Evolutionary conservation across 1,140 invertebrate genomes (phyloP).

Genomic region (Drosophila grimshawi): DNA sequence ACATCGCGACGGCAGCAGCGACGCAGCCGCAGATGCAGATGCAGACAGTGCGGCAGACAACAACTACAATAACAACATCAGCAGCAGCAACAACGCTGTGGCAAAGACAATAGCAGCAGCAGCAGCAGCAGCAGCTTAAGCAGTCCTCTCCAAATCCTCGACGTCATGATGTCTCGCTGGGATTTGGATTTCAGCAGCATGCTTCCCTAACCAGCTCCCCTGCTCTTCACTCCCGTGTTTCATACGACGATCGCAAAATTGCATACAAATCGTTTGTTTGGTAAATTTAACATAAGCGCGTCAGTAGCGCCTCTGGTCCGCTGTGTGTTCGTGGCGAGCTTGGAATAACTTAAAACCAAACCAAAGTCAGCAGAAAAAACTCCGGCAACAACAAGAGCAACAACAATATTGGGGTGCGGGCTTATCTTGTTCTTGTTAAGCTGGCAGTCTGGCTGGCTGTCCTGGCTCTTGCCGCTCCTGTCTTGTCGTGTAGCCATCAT

Average conservation of each 20-base stretch:
- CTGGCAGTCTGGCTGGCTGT: slow-evolving; percentile 23
- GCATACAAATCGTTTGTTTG: slow-evolving; percentile 84
- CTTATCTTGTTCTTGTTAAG: slow-evolving; percentile 71
- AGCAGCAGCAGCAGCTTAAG: neutral
- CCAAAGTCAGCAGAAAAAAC: slow-evolving; percentile 45
- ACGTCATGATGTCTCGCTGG: slow-evolving; percentile 84
- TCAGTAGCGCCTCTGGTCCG: slow-evolving; percentile 77
- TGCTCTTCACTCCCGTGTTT: neutral
- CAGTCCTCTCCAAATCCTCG: slow-evolving; percentile 54
- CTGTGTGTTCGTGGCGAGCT: slow-evolving; percentile 64
- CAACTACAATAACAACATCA: slow-evolving; percentile 25
- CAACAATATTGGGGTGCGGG: slow-evolving; percentile 22
- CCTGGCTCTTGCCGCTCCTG: slow-evolving; percentile 55
- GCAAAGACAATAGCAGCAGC: slow-evolving; percentile 39
- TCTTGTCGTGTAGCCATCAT: slow-evolving; percentile 76
- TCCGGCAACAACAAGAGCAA: slow-evolving; percentile 23
- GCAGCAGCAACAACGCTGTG: slow-evolving; percentile 15
- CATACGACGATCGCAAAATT: slow-evolving; percentile 64
- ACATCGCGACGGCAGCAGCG: slow-evolving; percentile 67
- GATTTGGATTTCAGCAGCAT: slow-evolving; percentile 72
- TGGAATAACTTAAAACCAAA: slow-evolving; percentile 75
- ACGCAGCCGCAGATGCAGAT: slow-evolving; percentile 3
- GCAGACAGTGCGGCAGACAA: slow-evolving; percentile 26
- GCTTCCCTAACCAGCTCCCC: neutral
- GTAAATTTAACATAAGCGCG: slow-evolving; percentile 83